phyloP scores from a whole-genome alignment of 92 coral and sea anemone genomes.

The Ricordea florida region DNA sequence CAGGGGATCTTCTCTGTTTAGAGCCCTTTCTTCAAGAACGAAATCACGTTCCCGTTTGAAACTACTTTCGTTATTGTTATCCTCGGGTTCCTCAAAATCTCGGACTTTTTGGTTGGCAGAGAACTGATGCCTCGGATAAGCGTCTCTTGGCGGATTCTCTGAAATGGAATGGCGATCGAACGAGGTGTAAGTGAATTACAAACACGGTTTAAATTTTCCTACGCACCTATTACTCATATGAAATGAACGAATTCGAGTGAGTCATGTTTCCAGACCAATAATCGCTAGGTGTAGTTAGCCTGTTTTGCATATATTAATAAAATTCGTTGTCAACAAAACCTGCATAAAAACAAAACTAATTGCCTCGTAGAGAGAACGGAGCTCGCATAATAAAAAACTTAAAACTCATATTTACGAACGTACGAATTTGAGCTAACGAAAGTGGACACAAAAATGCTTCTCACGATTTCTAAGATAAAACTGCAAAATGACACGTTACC shows the following conservation, averaged over 20 bases:
- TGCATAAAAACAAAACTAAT: conserved; percentile 76
- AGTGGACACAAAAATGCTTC: too few species aligned
- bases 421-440: too few species aligned
- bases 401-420: too few species aligned
- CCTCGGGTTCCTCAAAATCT: conserved; percentile 30
- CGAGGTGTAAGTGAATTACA: not conserved
- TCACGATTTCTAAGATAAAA: too few species aligned
- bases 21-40: conserved; percentile 14
- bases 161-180: not conserved
- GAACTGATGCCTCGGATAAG: conserved; percentile 10
- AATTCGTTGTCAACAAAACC: conserved; percentile 39
- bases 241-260: conserved; percentile 6
- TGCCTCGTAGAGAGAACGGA: conserved; percentile 17
- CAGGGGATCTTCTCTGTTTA: conserved; percentile 2
- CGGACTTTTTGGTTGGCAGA: conserved; percentile 19
- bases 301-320: conserved; percentile 45
- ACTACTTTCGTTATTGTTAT: conserved; percentile 31
- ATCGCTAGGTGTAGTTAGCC: conserved; percentile 1
- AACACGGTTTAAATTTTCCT: not conserved
- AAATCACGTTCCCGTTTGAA: conserved; percentile 15
- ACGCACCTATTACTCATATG: not conserved
- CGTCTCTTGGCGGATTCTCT: conserved; percentile 23
- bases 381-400: not conserved
- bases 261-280: conserved; percentile 39
- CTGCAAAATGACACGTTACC: conserved; percentile 68